Evolutionary conservation across 1,140 invertebrate genomes (phyloP).

Genomic region (Dinothrombium tinctorium): DNA sequence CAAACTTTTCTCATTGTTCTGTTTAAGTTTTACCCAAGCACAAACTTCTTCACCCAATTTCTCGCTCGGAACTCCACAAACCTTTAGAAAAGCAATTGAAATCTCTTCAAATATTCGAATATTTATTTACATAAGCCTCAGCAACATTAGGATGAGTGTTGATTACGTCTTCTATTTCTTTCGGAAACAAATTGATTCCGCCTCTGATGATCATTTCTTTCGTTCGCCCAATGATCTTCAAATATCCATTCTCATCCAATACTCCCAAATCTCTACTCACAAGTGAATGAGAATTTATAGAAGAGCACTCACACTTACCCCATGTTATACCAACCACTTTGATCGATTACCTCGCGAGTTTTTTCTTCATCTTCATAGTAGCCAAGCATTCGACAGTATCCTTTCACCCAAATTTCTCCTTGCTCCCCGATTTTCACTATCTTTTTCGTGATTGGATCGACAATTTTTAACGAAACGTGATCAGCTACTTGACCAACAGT

Average conservation of each 20-base stretch:
- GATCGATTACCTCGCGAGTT: slow-evolving; percentile 41
- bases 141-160: slow-evolving; percentile 42
- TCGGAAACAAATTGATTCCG: slow-evolving; percentile 15
- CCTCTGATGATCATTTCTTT: slow-evolving; percentile 15
- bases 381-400: slow-evolving; percentile 34
- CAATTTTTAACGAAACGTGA: no score
- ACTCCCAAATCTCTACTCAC: slow-evolving; percentile 46
- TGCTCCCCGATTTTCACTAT: no score
- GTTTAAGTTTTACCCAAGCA: no score
- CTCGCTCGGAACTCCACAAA: no score
- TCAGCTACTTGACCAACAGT: no score
- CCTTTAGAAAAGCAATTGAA: no score
- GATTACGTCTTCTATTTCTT: slow-evolving; percentile 12
- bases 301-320: background rate
- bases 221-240: slow-evolving; percentile 46
- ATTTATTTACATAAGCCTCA: slow-evolving; percentile 37
- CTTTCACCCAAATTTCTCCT: slow-evolving; percentile 60
- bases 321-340: slow-evolving; percentile 19
- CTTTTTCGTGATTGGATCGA: no score
- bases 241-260: slow-evolving; percentile 47
- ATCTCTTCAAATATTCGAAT: no score
- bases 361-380: slow-evolving; percentile 63
- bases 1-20: no score
- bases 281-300: background rate
- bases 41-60: no score